Percentiles rank a stretch among this genome's conserved stretches.
These are phyloP conservation scores for Crocodylus rhombifer DNA, from an alignment of 2,797 vertebrate genomes.

Conservation along the genomic window DNA sequence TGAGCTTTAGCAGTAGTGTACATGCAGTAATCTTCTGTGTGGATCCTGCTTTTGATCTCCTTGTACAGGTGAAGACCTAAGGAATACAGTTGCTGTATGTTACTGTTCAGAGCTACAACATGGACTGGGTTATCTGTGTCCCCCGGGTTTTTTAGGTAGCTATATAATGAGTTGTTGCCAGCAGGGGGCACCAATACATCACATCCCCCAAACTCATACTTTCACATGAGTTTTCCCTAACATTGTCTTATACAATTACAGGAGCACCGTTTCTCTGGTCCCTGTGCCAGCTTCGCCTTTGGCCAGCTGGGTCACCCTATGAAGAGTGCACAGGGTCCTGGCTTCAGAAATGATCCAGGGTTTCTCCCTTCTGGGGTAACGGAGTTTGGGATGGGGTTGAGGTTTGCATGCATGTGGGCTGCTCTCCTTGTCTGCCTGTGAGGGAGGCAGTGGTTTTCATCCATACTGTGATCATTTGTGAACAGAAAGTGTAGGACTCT, in stretches of 20 bases:
- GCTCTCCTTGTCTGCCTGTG: not conserved
- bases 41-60: constrained; percentile 3
- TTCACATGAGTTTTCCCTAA: not conserved
- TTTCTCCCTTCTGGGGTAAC: not conserved
- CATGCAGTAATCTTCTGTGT: not conserved
- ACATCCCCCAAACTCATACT: constrained; percentile 51
- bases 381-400: not conserved
- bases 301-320: not conserved
- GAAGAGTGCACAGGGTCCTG: not conserved
- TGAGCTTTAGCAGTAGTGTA: not conserved
- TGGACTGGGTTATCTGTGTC: constrained; percentile 11
- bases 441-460: not conserved
- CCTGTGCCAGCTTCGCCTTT: not conserved
- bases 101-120: not conserved
- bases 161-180: constrained; percentile 61
- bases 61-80: not conserved
- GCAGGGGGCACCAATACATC: constrained; percentile 75
- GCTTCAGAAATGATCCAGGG: not conserved
- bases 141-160: not conserved
- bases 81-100: not conserved
- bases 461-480: too few relatives aligned
- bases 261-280: not conserved
- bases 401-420: not conserved
- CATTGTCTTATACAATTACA: not conserved
- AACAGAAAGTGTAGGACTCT: too few relatives aligned